A percentile compares a stretch with the other conserved stretches of the same genome.
These are phyloP conservation scores for Aurelia coerulea DNA, from an alignment of 30 jellyfish, hydroid and myxozoan genomes.

Conservation along the genomic window DNA sequence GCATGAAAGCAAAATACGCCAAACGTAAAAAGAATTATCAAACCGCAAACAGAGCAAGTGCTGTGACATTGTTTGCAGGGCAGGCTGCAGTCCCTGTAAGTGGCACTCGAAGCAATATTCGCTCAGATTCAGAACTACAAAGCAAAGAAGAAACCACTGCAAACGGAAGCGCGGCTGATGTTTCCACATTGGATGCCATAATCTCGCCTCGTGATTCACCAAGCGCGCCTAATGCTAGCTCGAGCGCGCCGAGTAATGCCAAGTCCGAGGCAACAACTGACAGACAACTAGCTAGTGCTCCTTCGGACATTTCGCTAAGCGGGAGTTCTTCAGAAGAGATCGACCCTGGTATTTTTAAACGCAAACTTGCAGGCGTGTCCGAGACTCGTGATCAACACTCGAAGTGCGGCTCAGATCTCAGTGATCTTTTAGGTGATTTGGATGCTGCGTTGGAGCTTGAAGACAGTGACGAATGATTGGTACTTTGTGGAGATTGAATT, in stretches of 20 bases:
- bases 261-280: neutral
- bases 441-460: constrained; percentile 64
- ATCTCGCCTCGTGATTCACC: neutral
- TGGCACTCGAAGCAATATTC: constrained; percentile 13
- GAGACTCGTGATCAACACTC: neutral
- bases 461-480: constrained; percentile 30
- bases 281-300: neutral
- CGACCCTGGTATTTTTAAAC: constrained; percentile 50
- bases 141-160: neutral
- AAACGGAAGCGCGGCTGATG: neutral
- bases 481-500: neutral
- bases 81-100: neutral
- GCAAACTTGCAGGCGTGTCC: constrained; percentile 16
- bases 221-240: neutral
- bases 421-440: constrained; percentile 27
- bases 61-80: constrained; percentile 37
- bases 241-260: no score
- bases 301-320: constrained; percentile 1
- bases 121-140: constrained; percentile 43
- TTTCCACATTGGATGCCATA: neutral
- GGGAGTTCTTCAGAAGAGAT: constrained; percentile 57
- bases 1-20: constrained; percentile 66
- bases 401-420: constrained; percentile 18
- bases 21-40: constrained; percentile 34
- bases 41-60: constrained; percentile 56